Base-by-base conservation (phyloP, 2,888 invertebrate species). In the Ferrisia virgata region DNA sequence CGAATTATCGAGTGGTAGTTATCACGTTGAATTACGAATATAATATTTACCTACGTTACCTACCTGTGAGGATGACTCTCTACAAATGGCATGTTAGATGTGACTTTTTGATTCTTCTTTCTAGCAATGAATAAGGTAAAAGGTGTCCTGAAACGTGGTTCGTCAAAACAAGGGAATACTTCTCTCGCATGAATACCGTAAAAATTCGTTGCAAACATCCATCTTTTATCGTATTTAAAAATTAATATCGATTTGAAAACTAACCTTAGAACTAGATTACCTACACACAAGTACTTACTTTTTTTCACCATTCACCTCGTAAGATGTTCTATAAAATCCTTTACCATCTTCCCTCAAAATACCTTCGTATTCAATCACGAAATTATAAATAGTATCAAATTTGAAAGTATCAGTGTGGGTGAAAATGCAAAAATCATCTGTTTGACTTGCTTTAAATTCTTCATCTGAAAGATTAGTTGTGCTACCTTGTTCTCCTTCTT, bases 91-190 rank as follows among this genome's bases (percentile, higher is more conserved):
- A 86, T 86, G 82, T 87, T 87, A 28, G 87, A 86, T 15, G 86
- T 80, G 1, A 87, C 85, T 6, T 69, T 85, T 58, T 85, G 84
- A 22, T 47, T 47, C 2, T 64, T 22, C 25, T 80, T 82, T 86
- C 93, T 91, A 6, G 91, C 90, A 81, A 96, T 91, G 82, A 91
- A 92, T 31, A 96, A 91, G 8, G 91, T 91, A 86, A 95, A 96
- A 40, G 89, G 91, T 0, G 96, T 94, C 88, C 96, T 95, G 87
- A 94, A 93, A 18, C 91, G 90, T 1, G 96, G 96, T 86, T 96
- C 95, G 87, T 96, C 96, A 87, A 95, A 95, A 88, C 96, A 96
- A 8, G 96, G 96, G 88, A 96, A 96, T 0, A 94, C 95, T 87
- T 93, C 91, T 58, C 95, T 91, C 0, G 95, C 95, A 87, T 94